Percentiles rank a stretch among this genome's conserved stretches.
phyloP scores from a whole-genome alignment of 2,113 vertebrate genomes.

The Physeter macrocephalus region DNA sequence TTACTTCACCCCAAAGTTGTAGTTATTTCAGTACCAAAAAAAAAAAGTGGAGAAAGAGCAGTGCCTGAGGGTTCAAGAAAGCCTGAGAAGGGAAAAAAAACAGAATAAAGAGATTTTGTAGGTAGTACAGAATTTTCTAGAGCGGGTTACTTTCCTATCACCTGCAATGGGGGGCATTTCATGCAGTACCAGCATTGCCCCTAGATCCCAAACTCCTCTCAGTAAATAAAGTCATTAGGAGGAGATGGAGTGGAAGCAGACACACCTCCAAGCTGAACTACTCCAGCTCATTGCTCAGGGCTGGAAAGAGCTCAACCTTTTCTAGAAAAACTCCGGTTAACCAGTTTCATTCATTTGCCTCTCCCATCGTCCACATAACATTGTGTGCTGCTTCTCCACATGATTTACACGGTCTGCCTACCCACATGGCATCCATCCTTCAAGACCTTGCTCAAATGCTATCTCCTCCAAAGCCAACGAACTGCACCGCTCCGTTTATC shows the following conservation, averaged over 20 bases:
- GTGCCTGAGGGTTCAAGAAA: not conserved
- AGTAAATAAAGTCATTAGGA: not conserved
- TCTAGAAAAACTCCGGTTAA: not conserved
- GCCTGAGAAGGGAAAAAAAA: not conserved
- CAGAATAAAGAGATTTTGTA: not conserved
- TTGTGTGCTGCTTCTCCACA: not conserved
- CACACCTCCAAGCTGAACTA: not conserved
- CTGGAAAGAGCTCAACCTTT: not conserved
- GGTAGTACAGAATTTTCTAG: constrained; percentile 42
- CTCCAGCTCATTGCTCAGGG: not conserved
- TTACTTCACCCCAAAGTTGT: not conserved
- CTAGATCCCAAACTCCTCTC: not conserved
- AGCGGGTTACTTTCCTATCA: not conserved
- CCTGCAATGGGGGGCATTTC: not conserved
- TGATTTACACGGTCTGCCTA: not conserved
- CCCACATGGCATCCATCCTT: not conserved
- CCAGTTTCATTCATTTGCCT: not conserved
- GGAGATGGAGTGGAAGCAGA: not conserved
- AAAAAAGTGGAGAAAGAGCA: not conserved
- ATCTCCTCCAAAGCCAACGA: not conserved
- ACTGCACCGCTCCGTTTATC: not conserved
- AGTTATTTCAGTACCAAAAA: not conserved
- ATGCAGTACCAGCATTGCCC: not conserved
- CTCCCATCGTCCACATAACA: not conserved
- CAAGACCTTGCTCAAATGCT: not conserved